Percentiles rank a stretch among this genome's conserved stretches.
Conservation (phyloP, 2,888 invertebrate genomes). For the Pseudeuparius sepicola region DNA sequence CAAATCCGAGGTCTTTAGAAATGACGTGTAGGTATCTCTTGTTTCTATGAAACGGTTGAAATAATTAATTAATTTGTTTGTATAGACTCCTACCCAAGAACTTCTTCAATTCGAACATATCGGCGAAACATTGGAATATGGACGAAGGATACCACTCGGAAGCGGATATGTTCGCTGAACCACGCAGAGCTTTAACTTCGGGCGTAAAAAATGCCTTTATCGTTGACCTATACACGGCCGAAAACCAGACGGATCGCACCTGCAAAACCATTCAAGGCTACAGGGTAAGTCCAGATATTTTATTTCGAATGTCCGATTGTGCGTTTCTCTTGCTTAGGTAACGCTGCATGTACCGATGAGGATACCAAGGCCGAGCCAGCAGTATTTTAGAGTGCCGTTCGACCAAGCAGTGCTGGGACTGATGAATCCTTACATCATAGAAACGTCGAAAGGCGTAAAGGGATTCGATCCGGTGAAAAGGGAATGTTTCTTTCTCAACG, state of each 20-base stretch:
- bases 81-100: not conserved
- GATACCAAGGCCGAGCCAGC: conserved; percentile 53
- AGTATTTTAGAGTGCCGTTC: conserved; percentile 53
- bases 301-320: too few relatives aligned
- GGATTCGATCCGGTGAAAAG: conserved; percentile 52
- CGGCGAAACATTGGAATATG: too few relatives aligned
- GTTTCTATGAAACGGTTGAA: too few relatives aligned
- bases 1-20: not conserved
- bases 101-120: not conserved
- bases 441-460: conserved; percentile 53
- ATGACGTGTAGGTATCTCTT: conserved; percentile 1
- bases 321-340: conserved; percentile 42
- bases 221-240: too few relatives aligned
- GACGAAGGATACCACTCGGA: not conserved
- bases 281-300: conserved; percentile 3
- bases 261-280: not conserved
- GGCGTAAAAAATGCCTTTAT: not conserved
- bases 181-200: not conserved
- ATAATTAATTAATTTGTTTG: too few relatives aligned
- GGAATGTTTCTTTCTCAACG: conserved; percentile 57
- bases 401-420: conserved; percentile 57
- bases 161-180: not conserved
- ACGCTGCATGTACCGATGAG: conserved; percentile 57
- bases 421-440: conserved; percentile 61
- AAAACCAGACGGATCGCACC: not conserved